A percentile compares a stretch with the other conserved stretches of the same genome.
phyloP scores from a whole-genome alignment of 1,140 invertebrate species.

The Bradynema listronoti region DNA sequence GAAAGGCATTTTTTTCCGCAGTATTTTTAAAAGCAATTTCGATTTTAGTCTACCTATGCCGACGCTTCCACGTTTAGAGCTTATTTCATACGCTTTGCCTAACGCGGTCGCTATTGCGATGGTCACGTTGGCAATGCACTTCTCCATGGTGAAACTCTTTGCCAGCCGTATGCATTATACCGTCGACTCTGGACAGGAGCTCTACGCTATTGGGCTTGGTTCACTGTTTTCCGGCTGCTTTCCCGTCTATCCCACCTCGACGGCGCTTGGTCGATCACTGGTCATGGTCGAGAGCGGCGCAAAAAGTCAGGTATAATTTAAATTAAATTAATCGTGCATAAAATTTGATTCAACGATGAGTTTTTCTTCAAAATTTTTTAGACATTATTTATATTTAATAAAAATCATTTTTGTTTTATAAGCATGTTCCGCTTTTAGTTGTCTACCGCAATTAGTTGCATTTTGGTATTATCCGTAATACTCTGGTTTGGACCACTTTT shows the following conservation, averaged over 20 bases:
- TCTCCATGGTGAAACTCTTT: slow-evolving; percentile 28
- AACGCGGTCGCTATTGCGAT: slow-evolving; percentile 35
- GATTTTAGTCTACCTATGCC: slow-evolving; percentile 22
- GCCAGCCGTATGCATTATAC: slow-evolving; percentile 21
- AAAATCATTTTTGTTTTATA: neutral
- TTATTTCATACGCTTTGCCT: slow-evolving; percentile 15
- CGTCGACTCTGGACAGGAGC: slow-evolving; percentile 32
- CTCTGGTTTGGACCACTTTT: slow-evolving; percentile 30
- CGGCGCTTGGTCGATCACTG: slow-evolving; percentile 30
- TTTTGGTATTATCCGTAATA: slow-evolving; percentile 25
- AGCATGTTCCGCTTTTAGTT: slow-evolving; percentile 13
- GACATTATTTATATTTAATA: slow-evolving; percentile 1
- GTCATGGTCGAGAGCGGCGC: slow-evolving; percentile 30
- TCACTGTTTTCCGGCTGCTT: slow-evolving; percentile 20
- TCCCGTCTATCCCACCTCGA: slow-evolving; percentile 42
- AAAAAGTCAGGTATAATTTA: slow-evolving; percentile 7
- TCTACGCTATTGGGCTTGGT: slow-evolving; percentile 26
- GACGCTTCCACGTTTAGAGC: slow-evolving; percentile 6
- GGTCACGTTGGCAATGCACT: slow-evolving; percentile 26
- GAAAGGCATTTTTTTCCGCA: too few species aligned
- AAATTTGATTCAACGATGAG: neutral
- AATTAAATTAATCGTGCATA: neutral
- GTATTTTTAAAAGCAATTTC: neutral
- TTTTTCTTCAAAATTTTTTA: too few species aligned
- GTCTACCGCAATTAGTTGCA: slow-evolving; percentile 8